Evolutionary conservation across 2,888 invertebrate species (phyloP).

Genomic region (Mesorhabditis spiculigera): DNA sequence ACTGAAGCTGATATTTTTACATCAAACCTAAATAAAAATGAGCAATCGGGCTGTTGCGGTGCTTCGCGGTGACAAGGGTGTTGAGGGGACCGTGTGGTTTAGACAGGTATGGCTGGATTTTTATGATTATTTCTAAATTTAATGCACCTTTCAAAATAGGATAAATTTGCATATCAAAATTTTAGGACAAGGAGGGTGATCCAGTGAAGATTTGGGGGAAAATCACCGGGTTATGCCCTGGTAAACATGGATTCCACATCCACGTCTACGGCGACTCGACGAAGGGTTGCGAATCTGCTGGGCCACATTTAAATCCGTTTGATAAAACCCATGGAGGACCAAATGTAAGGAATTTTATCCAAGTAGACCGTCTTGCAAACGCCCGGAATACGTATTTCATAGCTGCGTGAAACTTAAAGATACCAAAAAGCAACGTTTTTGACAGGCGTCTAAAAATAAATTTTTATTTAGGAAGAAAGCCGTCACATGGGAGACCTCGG

Average conservation of each 20-base stretch:
- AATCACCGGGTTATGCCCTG: conserved; percentile 48
- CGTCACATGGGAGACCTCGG: conserved; percentile 59
- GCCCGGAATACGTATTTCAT: background rate
- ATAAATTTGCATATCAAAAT: background rate
- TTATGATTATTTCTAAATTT: no score
- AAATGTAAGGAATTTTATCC: conserved; percentile 17
- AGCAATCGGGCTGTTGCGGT: conserved; percentile 45
- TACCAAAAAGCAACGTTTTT: background rate
- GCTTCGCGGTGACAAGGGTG: conserved; percentile 33
- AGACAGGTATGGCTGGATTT: conserved; percentile 28
- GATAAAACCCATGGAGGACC: conserved; percentile 58
- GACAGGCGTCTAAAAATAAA: background rate
- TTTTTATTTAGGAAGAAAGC: conserved; percentile 37
- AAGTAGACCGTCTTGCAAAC: background rate
- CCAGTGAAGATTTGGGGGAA: conserved; percentile 46
- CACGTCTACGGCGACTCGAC: conserved; percentile 56
- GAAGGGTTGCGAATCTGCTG: conserved; percentile 58
- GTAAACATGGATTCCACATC: conserved; percentile 58
- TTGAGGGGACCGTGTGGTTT: conserved; percentile 42
- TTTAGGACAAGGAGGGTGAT: conserved; percentile 33
- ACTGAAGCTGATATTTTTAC: no score
- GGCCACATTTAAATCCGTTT: conserved; percentile 60
- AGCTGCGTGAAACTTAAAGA: background rate
- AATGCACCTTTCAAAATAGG: background rate
- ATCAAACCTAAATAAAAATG: conserved; percentile 12